Conservation (phyloP, 2,888 invertebrate species). For the Cartodere bifasciata region DNA sequence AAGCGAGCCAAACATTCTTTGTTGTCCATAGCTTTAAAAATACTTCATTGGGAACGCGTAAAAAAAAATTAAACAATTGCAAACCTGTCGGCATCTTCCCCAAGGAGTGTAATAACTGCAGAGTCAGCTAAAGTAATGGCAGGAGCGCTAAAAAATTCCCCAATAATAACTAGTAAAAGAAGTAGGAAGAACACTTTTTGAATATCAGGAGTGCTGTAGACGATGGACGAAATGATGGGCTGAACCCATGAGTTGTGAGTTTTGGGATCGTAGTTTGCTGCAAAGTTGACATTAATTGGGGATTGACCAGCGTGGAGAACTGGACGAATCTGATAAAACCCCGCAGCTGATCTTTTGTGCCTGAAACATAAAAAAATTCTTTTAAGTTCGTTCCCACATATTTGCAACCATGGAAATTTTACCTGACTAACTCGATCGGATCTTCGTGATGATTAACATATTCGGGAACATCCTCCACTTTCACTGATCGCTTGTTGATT, state of each 20-base stretch:
- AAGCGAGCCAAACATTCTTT: constrained; percentile 87
- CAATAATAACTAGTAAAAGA: constrained; percentile 82
- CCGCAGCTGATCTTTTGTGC: constrained; percentile 29
- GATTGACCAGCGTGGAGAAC: constrained; percentile 44
- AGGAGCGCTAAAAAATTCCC: constrained; percentile 96
- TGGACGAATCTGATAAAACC: no score
- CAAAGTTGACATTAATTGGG: constrained; percentile 64
- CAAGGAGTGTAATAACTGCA: constrained; percentile 77
- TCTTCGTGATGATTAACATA: constrained; percentile 10
- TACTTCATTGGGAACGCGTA: constrained; percentile 9
- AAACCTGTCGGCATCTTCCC: constrained; percentile 69
- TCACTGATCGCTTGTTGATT: constrained; percentile 39
- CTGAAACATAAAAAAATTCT: constrained; percentile 17
- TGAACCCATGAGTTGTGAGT: constrained; percentile 67
- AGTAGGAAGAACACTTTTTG: constrained; percentile 93
- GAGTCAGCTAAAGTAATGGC: constrained; percentile 91
- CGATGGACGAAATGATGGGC: constrained; percentile 86
- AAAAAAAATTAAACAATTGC: neutral
- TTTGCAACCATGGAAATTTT: constrained; percentile 1
- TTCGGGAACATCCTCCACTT: constrained; percentile 11
- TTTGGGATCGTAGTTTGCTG: constrained; percentile 58
- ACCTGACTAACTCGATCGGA: constrained; percentile 14
- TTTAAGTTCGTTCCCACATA: neutral
- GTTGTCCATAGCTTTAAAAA: constrained; percentile 69
- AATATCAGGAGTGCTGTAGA: constrained; percentile 80